Evolutionary conservation across 2,113 vertebrate species (phyloP).

Genomic region (Xyliphius kryptos): DNA sequence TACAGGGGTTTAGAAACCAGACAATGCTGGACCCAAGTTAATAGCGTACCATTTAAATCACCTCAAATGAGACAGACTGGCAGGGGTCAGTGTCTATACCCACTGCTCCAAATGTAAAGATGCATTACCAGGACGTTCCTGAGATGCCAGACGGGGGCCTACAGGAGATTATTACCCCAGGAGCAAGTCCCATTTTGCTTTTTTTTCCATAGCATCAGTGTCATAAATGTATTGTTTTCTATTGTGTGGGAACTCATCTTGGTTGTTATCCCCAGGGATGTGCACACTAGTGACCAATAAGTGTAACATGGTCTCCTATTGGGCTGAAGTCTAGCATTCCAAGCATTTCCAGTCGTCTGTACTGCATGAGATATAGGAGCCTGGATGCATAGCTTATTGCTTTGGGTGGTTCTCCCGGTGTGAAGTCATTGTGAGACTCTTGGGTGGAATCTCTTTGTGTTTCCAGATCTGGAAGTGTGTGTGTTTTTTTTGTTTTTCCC

Average conservation of each 20-base stretch:
- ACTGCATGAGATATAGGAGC: constrained; percentile 53
- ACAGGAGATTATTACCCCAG: constrained; percentile 42
- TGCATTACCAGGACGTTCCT: too few relatives aligned
- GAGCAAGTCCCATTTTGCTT: constrained; percentile 50
- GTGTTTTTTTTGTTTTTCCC: too few relatives aligned
- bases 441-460: constrained; percentile 64
- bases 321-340: constrained; percentile 74
- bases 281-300: constrained; percentile 69
- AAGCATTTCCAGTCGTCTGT: constrained; percentile 69
- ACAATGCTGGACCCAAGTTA: too few relatives aligned
- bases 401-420: constrained; percentile 49
- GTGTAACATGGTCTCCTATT: constrained; percentile 70
- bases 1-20: too few relatives aligned
- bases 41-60: too few relatives aligned
- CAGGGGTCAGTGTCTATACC: too few relatives aligned
- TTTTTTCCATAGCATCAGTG: constrained; percentile 49
- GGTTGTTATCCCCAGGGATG: constrained; percentile 63
- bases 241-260: constrained; percentile 70
- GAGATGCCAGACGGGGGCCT: constrained; percentile 49
- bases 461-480: constrained; percentile 9
- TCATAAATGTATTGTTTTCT: constrained; percentile 75
- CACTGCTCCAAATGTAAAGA: too few relatives aligned
- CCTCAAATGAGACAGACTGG: too few relatives aligned
- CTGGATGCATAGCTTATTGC: constrained; percentile 51
- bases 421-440: constrained; percentile 51